Percentiles rank a stretch among this genome's conserved stretches.
phyloP scores from a whole-genome alignment of 1,140 invertebrate species.

The Drosophila guanche region DNA sequence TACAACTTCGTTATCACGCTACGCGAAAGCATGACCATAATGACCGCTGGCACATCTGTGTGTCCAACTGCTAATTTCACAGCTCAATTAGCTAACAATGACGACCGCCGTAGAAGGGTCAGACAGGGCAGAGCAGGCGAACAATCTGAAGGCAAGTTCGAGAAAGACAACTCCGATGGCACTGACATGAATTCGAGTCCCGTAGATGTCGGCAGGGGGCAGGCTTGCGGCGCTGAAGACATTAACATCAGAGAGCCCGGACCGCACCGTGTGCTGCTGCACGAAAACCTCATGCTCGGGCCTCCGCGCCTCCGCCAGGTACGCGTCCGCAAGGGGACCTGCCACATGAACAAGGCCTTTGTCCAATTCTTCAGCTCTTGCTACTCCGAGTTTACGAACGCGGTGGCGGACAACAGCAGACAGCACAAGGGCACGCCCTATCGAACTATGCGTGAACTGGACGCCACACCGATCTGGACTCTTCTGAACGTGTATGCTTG shows the following conservation, averaged over 20 bases:
- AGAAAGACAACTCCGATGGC: no score
- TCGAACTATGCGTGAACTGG: constrained; percentile 37
- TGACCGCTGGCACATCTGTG: not conserved
- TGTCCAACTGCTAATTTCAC: not conserved
- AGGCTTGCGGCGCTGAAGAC: no score
- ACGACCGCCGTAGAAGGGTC: not conserved
- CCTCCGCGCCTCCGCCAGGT: constrained; percentile 70
- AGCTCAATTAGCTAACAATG: no score
- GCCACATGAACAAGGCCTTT: constrained; percentile 71
- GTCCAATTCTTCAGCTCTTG: constrained; percentile 68
- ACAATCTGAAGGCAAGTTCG: no score
- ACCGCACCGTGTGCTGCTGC: constrained; percentile 44
- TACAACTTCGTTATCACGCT: constrained; percentile 56
- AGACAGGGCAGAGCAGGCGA: not conserved
- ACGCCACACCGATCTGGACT: constrained; percentile 53
- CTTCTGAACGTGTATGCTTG: constrained; percentile 43
- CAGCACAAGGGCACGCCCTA: constrained; percentile 24
- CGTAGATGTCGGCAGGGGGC: no score
- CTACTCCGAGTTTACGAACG: constrained; percentile 26
- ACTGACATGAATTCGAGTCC: no score
- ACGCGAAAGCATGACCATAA: constrained; percentile 45
- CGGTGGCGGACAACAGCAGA: constrained; percentile 35
- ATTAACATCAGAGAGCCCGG: no score
- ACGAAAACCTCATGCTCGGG: constrained; percentile 69
- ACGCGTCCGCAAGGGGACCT: constrained; percentile 60